phyloP scores from a whole-genome alignment of 2,113 vertebrate genomes.

The Charadrius vociferus region DNA sequence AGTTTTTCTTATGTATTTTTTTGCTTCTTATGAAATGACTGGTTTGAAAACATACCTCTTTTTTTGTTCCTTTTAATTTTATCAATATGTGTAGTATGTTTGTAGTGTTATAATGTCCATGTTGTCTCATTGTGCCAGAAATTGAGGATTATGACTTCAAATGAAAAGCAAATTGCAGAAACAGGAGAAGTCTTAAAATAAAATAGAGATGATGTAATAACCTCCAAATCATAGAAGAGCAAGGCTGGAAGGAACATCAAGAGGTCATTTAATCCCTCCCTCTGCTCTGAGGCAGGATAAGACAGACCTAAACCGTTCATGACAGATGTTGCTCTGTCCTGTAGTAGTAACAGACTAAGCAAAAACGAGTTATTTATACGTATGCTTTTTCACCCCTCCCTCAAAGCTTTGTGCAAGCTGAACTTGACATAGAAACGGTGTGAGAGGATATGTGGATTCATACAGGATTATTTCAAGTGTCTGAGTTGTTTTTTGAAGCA shows the following conservation, averaged over 20 bases:
- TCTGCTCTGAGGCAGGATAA: background rate
- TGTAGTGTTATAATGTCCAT: background rate
- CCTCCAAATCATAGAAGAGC: background rate
- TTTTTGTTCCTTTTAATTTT: background rate
- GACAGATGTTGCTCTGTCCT: background rate
- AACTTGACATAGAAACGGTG: background rate
- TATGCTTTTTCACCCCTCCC: rapidly evolving
- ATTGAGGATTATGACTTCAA: background rate
- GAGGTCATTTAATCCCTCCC: background rate
- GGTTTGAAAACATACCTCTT: background rate
- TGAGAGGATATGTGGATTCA: background rate
- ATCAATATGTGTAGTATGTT: background rate
- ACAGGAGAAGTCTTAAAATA: background rate
- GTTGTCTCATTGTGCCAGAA: background rate
- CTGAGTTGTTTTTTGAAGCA: background rate
- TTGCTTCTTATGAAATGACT: background rate
- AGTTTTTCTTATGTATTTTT: background rate
- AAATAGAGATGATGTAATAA: slow-evolving; percentile 20
- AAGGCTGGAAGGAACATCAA: background rate
- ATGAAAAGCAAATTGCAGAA: slow-evolving; percentile 6
- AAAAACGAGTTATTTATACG: background rate
- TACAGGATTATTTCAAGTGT: background rate
- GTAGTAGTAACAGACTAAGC: background rate
- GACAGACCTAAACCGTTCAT: background rate
- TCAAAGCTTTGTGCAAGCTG: background rate